Percentiles rank a stretch among this genome's conserved stretches.
These are phyloP conservation scores for Megaceryle torquata DNA, from an alignment of 2,113 vertebrate species.

Conservation along the genomic window DNA sequence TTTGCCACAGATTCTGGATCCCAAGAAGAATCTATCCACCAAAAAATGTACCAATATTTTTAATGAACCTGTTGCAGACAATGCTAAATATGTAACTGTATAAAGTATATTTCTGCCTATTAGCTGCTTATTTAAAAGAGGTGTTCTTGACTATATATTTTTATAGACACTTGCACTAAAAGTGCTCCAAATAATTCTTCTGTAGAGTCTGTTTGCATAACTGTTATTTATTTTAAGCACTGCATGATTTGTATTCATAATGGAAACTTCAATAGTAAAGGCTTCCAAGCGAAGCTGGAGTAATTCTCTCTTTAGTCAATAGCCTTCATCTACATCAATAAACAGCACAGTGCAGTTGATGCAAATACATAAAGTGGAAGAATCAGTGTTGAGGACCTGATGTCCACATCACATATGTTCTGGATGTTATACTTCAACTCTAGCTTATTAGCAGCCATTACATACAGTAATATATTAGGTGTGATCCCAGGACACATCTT, in stretches of 20 bases:
- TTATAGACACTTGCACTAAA: not conserved
- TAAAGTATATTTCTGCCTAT: not conserved
- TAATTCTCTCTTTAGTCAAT: conserved; percentile 1
- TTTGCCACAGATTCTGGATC: not conserved
- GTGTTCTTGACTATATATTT: not conserved
- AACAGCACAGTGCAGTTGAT: not conserved
- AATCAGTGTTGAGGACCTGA: not conserved
- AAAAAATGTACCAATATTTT: not conserved
- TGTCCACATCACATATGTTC: not conserved
- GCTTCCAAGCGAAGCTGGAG: not conserved
- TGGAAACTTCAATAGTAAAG: conserved; percentile 36
- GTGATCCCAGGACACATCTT: not conserved
- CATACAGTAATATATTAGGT: not conserved
- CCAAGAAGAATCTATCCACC: not conserved
- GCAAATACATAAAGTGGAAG: not conserved
- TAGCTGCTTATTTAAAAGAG: not conserved
- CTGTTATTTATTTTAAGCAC: conserved; percentile 22
- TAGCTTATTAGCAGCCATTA: not conserved
- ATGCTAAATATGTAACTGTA: not conserved
- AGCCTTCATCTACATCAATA: not conserved
- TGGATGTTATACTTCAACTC: not conserved
- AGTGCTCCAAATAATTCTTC: not conserved
- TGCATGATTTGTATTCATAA: not conserved
- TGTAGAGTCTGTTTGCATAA: not conserved
- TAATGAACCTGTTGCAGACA: not conserved